Evolutionary conservation across 2,113 vertebrate species (phyloP).

Genomic region (Capra hircus): DNA sequence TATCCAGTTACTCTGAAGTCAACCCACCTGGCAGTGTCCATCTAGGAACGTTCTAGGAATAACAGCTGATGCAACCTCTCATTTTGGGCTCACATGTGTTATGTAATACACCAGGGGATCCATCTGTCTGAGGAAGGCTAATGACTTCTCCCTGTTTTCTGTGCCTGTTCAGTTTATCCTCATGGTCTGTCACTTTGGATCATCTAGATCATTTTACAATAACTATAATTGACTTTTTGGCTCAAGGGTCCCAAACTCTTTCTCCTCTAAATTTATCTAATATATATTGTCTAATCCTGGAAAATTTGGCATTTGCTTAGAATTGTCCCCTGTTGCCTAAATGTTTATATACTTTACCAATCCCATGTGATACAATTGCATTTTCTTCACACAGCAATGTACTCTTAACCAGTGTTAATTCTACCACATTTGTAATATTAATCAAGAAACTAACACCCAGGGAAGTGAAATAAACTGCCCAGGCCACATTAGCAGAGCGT

Average conservation of each 20-base stretch:
- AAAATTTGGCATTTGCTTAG: neutral
- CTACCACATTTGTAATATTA: neutral
- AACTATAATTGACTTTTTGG: neutral
- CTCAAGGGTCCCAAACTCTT: neutral
- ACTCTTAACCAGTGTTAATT: neutral
- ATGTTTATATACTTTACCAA: neutral
- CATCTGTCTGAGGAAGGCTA: neutral
- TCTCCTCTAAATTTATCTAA: neutral
- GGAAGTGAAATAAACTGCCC: neutral
- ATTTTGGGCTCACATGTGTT: neutral
- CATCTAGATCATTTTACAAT: neutral
- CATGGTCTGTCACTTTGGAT: neutral
- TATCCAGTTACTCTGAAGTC: conserved; percentile 61
- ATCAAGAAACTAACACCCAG: neutral
- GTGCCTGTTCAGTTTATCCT: neutral
- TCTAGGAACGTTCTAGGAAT: conserved; percentile 44
- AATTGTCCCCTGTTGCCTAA: neutral
- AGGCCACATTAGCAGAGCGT: neutral
- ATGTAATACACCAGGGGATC: neutral
- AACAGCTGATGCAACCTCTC: conserved; percentile 42
- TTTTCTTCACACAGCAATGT: neutral
- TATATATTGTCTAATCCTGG: neutral
- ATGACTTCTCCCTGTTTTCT: neutral
- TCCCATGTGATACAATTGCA: neutral
- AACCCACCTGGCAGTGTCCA: conserved; percentile 28